Percentiles rank a stretch among this genome's conserved stretches.
Conservation (phyloP, 1,140 invertebrate species). For the Leguminivora glycinivorella region DNA sequence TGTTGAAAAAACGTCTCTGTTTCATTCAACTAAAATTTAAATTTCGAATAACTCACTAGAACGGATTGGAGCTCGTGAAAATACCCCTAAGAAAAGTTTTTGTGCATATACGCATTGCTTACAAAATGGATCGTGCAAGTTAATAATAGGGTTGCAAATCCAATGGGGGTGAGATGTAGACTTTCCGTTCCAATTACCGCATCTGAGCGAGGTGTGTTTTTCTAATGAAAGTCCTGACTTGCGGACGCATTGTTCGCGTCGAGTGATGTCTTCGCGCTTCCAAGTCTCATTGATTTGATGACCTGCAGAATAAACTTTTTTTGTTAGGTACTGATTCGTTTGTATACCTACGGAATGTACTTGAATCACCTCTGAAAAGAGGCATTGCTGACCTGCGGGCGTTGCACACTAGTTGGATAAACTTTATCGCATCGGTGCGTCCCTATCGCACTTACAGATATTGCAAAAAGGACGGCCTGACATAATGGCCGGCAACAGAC, state of each 20-base stretch:
- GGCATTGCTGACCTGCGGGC: too few relatives aligned
- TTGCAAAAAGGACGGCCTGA: too few relatives aligned
- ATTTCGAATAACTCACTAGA: neutral
- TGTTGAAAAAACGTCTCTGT: neutral
- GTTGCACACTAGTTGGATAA: too few relatives aligned
- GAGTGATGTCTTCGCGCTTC: slow-evolving; percentile 28
- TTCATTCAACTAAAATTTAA: neutral
- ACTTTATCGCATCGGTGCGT: too few relatives aligned
- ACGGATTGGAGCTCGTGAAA: neutral
- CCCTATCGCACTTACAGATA: too few relatives aligned
- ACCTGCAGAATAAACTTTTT: neutral
- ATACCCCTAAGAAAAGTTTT: slow-evolving; percentile 26
- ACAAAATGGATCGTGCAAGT: slow-evolving; percentile 19
- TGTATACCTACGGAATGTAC: too few relatives aligned
- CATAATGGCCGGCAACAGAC: too few relatives aligned
- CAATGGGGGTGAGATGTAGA: slow-evolving; percentile 12
- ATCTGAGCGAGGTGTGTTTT: slow-evolving; percentile 36
- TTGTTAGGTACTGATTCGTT: neutral
- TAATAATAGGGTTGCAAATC: slow-evolving; percentile 29
- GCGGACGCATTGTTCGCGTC: slow-evolving; percentile 24
- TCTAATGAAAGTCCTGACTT: slow-evolving; percentile 42
- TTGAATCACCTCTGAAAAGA: too few relatives aligned
- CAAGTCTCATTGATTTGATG: slow-evolving; percentile 12
- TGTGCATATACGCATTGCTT: slow-evolving; percentile 28
- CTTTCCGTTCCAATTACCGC: slow-evolving; percentile 36